Percentiles rank a stretch among this genome's conserved stretches.
Evolutionary conservation across 1,140 invertebrate species (phyloP).

Genomic region (Rhyacophila brunnea): DNA sequence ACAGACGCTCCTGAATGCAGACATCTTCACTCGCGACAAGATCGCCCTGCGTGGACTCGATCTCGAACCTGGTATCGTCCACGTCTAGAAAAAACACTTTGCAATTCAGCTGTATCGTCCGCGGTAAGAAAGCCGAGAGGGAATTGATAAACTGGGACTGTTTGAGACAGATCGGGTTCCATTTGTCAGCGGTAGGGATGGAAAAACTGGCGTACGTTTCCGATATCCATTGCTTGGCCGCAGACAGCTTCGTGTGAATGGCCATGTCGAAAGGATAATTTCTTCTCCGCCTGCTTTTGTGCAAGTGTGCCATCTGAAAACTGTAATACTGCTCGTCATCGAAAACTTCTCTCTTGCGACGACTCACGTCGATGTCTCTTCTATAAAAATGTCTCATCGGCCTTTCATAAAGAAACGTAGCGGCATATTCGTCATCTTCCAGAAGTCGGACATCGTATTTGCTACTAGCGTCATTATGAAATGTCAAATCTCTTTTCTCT

Average conservation of each 20-base stretch:
- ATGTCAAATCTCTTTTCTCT: conserved; percentile 47
- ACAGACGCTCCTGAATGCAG: conserved; percentile 76
- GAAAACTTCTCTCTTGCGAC: conserved; percentile 27
- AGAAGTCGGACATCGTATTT: conserved; percentile 50
- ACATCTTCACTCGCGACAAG: conserved; percentile 76
- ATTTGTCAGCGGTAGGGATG: conserved; percentile 74
- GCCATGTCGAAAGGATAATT: conserved; percentile 55
- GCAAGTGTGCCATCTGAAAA: conserved; percentile 30
- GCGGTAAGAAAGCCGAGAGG: conserved; percentile 71
- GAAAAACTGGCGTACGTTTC: conserved; percentile 81
- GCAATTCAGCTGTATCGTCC: conserved; percentile 69
- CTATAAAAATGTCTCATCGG: background rate
- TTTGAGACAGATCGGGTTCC: conserved; percentile 74
- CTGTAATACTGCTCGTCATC: conserved; percentile 28
- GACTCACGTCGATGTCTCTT: conserved; percentile 1
- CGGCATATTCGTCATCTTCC: conserved; percentile 44
- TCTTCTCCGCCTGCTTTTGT: conserved; percentile 29
- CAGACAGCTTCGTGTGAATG: conserved; percentile 56
- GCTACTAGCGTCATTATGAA: background rate
- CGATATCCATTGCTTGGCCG: conserved; percentile 79
- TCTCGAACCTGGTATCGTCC: conserved; percentile 73
- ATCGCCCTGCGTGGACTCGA: conserved; percentile 76
- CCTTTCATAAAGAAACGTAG: background rate
- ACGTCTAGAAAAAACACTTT: conserved; percentile 74
- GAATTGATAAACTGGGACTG: conserved; percentile 78